Base-by-base conservation (phyloP, 2,113 vertebrate species). In the Myiagra hebetior region DNA sequence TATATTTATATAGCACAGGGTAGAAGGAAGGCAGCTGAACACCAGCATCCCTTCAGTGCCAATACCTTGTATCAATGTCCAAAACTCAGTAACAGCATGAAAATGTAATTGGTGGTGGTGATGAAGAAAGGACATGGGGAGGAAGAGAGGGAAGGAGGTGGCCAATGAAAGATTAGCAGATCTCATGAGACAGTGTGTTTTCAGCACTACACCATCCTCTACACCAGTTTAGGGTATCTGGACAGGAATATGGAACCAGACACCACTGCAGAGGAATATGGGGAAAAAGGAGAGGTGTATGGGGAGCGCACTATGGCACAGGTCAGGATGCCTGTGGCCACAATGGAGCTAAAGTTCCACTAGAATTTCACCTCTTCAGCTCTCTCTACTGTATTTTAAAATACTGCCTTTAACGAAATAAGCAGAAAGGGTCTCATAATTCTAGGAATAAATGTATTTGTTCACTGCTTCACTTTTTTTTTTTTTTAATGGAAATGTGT, bases 291-390 rank as follows among this genome's bases (percentile, higher is more conserved):
- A 75, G 33, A 81, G 5, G 9, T 37, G 24, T 33, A 37, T 10
- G n/a, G 18, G 6, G 15, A 92, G 12, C 0, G 0, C 31, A 33
- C 4, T 20, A 10, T 0, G 3, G 57, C 42, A 65, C 23, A 57
- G 35, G 11, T 23, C 53, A 65, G 42, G 35, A 59, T 52, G 53
- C 6, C 44, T 67, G 52, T 50, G 39, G n/a, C 30, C 15, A n/a
- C 31, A 81, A 3, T 47, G 20, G n/a, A 75, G 21, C 26, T 56
- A 46, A 33, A 76, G 20, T 82, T 85, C 72, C 31, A 27, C 28
- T 65, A 59, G 39, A 88, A 85, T 80, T 62, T 92, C 33, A 73
- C 8, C 15, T 73, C 46, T 77, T 89, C 22, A 31, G 5, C 22
- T 84, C 74, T 63, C 49, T 53, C 28, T 60, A 56, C 20, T 6